phyloP scores from a whole-genome alignment of 2,888 invertebrate genomes.

The Eupeodes latifasciatus region DNA sequence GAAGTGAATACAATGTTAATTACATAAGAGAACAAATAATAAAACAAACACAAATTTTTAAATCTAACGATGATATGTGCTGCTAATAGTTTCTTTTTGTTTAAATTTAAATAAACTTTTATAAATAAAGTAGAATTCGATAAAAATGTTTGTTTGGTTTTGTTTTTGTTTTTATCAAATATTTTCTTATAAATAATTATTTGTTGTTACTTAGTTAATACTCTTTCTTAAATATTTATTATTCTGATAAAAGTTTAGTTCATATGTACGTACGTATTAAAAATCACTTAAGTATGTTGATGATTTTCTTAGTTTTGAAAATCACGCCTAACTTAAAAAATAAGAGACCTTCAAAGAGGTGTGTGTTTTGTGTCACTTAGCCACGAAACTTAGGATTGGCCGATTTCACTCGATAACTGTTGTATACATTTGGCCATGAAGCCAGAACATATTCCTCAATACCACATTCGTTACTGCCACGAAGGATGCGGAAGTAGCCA shows the following conservation, averaged over 20 bases:
- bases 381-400: slow-evolving; percentile 75
- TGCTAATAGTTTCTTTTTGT: slow-evolving; percentile 11
- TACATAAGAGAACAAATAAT: slow-evolving; percentile 20
- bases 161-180: slow-evolving; percentile 72
- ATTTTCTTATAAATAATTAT: slow-evolving; percentile 73
- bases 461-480: slow-evolving; percentile 93
- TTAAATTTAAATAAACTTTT: slow-evolving; percentile 15
- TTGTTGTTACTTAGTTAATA: slow-evolving; percentile 78
- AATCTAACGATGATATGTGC: slow-evolving; percentile 37
- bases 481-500: slow-evolving; percentile 94
- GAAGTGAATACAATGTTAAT: slow-evolving; percentile 38
- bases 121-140: slow-evolving; percentile 36
- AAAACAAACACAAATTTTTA: slow-evolving; percentile 45
- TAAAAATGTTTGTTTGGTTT: slow-evolving; percentile 1
- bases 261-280: neutral
- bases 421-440: slow-evolving; percentile 86
- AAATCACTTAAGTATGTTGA: slow-evolving; percentile 79
- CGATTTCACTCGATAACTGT: slow-evolving; percentile 78
- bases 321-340: slow-evolving; percentile 32
- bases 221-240: slow-evolving; percentile 52
- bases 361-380: slow-evolving; percentile 78
- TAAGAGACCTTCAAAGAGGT: slow-evolving; percentile 76
- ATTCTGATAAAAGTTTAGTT: neutral
- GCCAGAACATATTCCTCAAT: slow-evolving; percentile 96
- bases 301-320: slow-evolving; percentile 30